These are phyloP conservation scores for Sarcophaga peregrina DNA, from an alignment of 1,140 invertebrate species.

Conservation along the genomic window DNA sequence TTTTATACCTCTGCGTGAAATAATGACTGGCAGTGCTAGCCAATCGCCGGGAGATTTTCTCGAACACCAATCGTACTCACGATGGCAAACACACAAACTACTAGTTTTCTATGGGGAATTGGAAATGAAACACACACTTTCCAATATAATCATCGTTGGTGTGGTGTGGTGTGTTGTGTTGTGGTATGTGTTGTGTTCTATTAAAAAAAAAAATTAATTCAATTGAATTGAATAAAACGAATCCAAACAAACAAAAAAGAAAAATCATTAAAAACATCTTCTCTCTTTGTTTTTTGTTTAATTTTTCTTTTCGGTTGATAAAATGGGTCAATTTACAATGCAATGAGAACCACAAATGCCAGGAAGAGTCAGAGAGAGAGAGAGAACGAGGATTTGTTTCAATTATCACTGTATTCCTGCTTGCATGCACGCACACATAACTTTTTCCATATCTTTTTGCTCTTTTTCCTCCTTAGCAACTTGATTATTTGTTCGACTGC, in stretches of 20 bases:
- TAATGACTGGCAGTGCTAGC: background rate
- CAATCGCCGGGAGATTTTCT: background rate
- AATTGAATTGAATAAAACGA: background rate
- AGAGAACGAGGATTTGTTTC: background rate
- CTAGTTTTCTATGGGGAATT: background rate
- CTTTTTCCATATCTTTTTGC: background rate
- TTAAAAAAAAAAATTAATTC: background rate
- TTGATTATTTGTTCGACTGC: background rate
- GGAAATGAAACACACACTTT: background rate
- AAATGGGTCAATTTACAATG: background rate
- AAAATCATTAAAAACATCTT: background rate
- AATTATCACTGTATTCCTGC: background rate
- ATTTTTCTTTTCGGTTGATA: too few species aligned
- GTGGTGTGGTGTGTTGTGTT: too few species aligned
- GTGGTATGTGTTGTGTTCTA: background rate
- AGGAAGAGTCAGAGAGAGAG: background rate
- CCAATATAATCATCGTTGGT: too few species aligned
- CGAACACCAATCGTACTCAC: background rate
- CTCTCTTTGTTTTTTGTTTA: too few species aligned
- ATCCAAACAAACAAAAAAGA: background rate
- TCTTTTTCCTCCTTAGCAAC: background rate
- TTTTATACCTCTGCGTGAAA: too few species aligned
- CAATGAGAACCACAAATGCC: background rate
- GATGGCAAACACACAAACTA: background rate
- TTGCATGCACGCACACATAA: background rate